phyloP scores from a whole-genome alignment of 1,140 invertebrate species.

The Ptiloglossa arizonensis region DNA sequence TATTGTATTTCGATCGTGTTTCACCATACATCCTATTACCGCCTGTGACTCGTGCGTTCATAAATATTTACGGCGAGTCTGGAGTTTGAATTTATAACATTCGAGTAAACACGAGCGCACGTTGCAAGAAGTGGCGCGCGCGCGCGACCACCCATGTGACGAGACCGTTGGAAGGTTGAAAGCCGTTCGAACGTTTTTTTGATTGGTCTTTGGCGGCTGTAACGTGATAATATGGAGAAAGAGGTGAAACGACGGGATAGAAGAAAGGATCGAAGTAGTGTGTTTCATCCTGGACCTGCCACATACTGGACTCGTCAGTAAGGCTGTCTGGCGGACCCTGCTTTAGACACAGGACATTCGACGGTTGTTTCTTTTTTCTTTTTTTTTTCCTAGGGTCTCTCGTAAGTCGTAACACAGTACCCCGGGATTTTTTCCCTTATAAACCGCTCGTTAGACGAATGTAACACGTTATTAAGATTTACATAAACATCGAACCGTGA shows the following conservation, averaged over 20 bases:
- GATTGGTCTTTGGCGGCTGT: slow-evolving; percentile 16
- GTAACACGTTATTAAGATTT: too few species aligned
- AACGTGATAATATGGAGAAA: slow-evolving; percentile 17
- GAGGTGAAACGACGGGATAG: slow-evolving; percentile 6
- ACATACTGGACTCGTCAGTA: not conserved
- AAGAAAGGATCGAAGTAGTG: not conserved
- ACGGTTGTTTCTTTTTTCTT: not conserved
- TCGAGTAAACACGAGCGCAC: slow-evolving; percentile 43
- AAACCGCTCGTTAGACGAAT: not conserved
- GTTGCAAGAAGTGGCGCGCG: slow-evolving; percentile 9
- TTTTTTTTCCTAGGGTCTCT: not conserved
- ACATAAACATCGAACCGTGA: too few species aligned
- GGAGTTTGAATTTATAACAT: slow-evolving; percentile 50
- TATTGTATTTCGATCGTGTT: slow-evolving; percentile 31
- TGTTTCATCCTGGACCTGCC: not conserved
- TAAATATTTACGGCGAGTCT: slow-evolving; percentile 44
- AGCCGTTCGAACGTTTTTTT: slow-evolving; percentile 35
- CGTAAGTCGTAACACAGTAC: not conserved
- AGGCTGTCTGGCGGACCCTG: not conserved
- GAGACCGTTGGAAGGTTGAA: slow-evolving; percentile 37
- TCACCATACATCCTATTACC: slow-evolving; percentile 15
- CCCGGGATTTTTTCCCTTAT: not conserved
- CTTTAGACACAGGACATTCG: not conserved
- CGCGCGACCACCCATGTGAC: slow-evolving; percentile 37
- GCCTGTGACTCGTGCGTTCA: slow-evolving; percentile 33